A percentile compares a stretch with the other conserved stretches of the same genome.
Evolutionary conservation across 2,797 vertebrate genomes (phyloP).

Genomic region (Enteromius fasciolatus): DNA sequence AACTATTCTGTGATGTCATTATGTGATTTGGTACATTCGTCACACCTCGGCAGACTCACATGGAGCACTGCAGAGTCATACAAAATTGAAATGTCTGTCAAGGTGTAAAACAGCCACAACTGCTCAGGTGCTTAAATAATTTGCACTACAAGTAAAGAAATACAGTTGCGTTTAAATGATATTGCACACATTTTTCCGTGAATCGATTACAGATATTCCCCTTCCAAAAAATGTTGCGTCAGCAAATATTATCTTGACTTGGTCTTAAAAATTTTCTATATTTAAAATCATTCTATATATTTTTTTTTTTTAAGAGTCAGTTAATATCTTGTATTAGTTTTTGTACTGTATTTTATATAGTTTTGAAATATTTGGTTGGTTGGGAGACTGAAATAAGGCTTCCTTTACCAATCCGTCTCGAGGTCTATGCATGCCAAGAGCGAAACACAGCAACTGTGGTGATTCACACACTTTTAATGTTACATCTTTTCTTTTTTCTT

Average conservation of each 20-base stretch:
- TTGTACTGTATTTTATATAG: neutral
- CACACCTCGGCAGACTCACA: neutral
- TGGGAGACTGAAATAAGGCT: neutral
- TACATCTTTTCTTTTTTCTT: neutral
- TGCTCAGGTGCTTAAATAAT: neutral
- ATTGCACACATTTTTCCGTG: neutral
- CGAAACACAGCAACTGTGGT: neutral
- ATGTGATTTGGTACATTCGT: neutral
- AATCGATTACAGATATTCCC: neutral
- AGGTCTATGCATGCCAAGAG: neutral
- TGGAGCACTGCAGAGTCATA: neutral
- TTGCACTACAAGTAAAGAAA: neutral
- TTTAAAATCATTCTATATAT: no score
- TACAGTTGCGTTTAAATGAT: neutral
- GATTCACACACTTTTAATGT: neutral
- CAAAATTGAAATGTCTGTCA: neutral
- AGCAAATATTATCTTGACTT: neutral
- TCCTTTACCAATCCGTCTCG: conserved; percentile 1
- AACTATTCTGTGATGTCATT: conserved; percentile 7
- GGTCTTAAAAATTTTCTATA: neutral
- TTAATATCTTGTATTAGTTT: neutral
- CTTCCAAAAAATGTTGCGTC: neutral
- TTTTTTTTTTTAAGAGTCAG: no score
- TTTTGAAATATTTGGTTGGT: neutral
- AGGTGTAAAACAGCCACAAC: neutral